Evolutionary conservation across 2,113 vertebrate species (phyloP), one percentile per base, ranked within the genome.

Genomic region (Elachura formosa): DNA sequence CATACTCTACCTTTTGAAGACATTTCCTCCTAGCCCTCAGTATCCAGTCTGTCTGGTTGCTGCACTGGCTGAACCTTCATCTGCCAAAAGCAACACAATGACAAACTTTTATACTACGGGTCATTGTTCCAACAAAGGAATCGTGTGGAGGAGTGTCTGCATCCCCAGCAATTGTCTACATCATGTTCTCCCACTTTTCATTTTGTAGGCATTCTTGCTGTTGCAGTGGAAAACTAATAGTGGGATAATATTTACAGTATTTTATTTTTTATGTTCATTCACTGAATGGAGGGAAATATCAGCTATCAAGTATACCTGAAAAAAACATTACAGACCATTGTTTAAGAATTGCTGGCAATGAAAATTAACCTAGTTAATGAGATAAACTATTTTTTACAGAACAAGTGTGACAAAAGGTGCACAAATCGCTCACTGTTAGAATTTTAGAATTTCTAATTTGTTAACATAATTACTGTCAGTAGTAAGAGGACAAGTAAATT

Each of bases 41-140:
- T 58, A 88, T 93, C 96, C 85, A 59, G 95, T 96, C 92, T 83
- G 88, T 66, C 94, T 89, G 85, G 95, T 80, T 93, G 90, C 85
- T 58, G 46, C 46, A 46, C 51, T 62, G 63, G 63, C 51, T 73
- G 66, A 90, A 80, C 33, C 75, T 66, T 87, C 79, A 40, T 61
- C 68, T 92, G 88, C 79, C 85, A 86, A 77, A 88, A 87, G 72
- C 79, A 77, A 66, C 4, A 5, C 38, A 48, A 38, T 41, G 5
- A 72, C 75, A 79, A 61, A 89, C 87, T 62, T 76, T 74, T 77
- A 49, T 67, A 73, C 67, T 45, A 38, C 36, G 82, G 85, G 75
- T 46, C 85, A 84, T 82, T 80, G 56, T 88, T 80, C 72, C 79
- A 77, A 2, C 8, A 51, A 49, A 73, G 58, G 48, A 68, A 31